Evolutionary conservation across 2,797 vertebrate genomes (phyloP), one percentile per base, ranked within the genome.

Genomic region (Hylomyscus alleni): DNA sequence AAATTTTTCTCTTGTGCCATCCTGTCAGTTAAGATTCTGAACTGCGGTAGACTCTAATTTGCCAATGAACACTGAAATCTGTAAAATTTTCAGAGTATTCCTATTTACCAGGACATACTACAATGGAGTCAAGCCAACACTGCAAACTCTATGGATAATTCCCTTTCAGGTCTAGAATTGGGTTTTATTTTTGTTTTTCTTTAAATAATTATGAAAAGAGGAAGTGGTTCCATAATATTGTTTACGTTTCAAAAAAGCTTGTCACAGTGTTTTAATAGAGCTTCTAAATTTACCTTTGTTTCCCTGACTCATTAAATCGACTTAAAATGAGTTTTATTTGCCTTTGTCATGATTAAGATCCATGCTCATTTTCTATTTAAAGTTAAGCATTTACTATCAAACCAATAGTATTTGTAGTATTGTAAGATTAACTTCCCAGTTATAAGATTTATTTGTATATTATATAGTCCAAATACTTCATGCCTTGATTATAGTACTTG

Each of bases 201-300:
- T 91, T 90, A 86, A 83, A 52, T 73, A 65, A 54, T 77, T 44
- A 73, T 81, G 12, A 77, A 77, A 86, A 60, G 84, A 78, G 26
- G 31, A 83, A 44, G 13, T 77, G 10, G 91, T 86, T 92, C 29
- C n/a, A 76, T 67, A 76, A n/a, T 29, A 65, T 54, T 56, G 20
- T 78, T 52, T 86, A 73, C 13, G 78, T 92, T 90, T 85, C 12
- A 95, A 96, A 52, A 92, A 93, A 50, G 76, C 6, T n/a, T 93
- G 17, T 60, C 76, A 34, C 13, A 11, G 47, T 13, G 62, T 84
- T 93, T 89, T 95, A 89, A 52, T 58, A 87, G 69, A 94, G 82
- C 26, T 69, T 87, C 86, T 84, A 65, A 89, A 69, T 24, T 93
- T 77, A 91, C 0, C 86, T 93, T 93, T 93, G 58, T 62, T 67